Evolutionary conservation across 2,113 vertebrate species (phyloP).

Genomic region (Eulemur rufifrons): DNA sequence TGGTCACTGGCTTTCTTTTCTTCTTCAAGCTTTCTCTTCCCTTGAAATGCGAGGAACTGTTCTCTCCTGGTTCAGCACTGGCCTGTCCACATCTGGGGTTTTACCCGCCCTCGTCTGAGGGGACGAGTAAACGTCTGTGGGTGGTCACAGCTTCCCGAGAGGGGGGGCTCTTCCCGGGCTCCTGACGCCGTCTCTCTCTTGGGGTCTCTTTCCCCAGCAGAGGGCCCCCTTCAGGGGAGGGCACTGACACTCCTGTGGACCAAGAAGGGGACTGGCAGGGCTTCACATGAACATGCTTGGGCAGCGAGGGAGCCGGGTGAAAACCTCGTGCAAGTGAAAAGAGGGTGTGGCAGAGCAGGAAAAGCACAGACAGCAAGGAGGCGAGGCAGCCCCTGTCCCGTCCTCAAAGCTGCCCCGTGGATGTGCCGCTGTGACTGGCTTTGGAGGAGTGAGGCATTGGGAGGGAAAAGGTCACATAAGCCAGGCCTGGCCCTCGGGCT

Average conservation of each 20-base stretch:
- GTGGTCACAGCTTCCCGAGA: neutral
- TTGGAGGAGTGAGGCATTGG: neutral
- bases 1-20: neutral
- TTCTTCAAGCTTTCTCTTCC: neutral
- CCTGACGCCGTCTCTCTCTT: neutral
- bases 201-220: neutral
- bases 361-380: neutral
- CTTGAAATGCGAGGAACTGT: neutral
- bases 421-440: neutral
- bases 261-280: neutral
- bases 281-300: rapidly evolving
- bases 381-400: rapidly evolving
- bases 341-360: neutral
- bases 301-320: too few relatives aligned
- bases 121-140: neutral
- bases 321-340: neutral
- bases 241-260: too few relatives aligned
- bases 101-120: rapidly evolving
- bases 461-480: neutral
- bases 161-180: rapidly evolving
- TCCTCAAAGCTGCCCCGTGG: neutral
- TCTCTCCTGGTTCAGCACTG: neutral
- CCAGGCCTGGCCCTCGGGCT: neutral
- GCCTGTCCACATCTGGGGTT: rapidly evolving
- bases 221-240: neutral